These are phyloP conservation scores for Nothoprocta perdicaria DNA, from an alignment of 2,113 vertebrate genomes.

Conservation along the genomic window DNA sequence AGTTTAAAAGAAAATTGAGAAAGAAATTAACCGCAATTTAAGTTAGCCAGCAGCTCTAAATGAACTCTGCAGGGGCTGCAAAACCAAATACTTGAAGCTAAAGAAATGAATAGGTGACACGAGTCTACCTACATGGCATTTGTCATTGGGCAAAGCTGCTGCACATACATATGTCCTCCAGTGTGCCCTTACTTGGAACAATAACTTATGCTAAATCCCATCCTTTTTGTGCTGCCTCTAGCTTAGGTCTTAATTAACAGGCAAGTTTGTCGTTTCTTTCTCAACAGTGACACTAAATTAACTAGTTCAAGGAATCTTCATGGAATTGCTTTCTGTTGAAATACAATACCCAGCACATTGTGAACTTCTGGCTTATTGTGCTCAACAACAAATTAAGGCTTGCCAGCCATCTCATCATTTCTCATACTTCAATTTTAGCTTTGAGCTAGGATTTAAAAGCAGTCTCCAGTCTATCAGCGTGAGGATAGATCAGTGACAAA, in stretches of 20 bases:
- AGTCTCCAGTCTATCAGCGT: neutral
- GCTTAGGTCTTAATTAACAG: neutral
- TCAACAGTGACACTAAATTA: neutral
- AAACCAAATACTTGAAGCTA: neutral
- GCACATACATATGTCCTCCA: rapidly evolving
- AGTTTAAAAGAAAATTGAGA: neutral
- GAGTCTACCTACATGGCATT: neutral
- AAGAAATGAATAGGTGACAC: neutral
- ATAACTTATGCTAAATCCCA: neutral
- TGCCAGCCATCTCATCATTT: rapidly evolving
- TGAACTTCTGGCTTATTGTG: neutral
- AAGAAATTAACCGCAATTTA: neutral
- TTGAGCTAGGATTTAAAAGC: neutral
- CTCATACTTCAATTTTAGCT: neutral
- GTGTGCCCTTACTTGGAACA: neutral
- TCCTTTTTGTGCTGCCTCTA: neutral
- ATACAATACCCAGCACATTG: rapidly evolving
- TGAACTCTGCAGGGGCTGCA: neutral
- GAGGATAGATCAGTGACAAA: neutral
- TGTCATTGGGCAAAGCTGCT: neutral
- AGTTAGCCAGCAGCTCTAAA: neutral
- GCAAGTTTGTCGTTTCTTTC: neutral
- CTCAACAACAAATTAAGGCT: neutral
- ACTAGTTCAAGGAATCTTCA: neutral
- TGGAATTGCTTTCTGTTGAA: neutral